A percentile compares a stretch with the other conserved stretches of the same genome.
Conservation (phyloP, 1,140 invertebrate genomes). For the Anastatus disparis region DNA sequence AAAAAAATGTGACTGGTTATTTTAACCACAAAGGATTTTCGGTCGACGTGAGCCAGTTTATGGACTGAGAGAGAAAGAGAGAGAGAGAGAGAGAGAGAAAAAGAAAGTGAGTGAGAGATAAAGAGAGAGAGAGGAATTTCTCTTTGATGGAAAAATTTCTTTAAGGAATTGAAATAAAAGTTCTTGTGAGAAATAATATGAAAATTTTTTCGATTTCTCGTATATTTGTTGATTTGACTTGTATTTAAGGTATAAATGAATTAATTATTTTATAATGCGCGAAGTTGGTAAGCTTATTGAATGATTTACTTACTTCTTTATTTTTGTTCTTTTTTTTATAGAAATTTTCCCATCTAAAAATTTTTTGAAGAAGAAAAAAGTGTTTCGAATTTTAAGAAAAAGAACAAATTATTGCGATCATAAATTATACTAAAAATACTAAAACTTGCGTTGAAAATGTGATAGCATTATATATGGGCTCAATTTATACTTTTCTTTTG, state of each 20-base stretch:
- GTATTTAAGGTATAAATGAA: constrained; percentile 41
- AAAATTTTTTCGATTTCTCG: constrained; percentile 16
- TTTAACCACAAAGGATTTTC: constrained; percentile 20
- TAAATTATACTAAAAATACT: constrained; percentile 35
- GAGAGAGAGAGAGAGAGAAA: too few relatives aligned
- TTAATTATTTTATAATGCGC: constrained; percentile 25
- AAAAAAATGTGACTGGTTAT: constrained; percentile 35
- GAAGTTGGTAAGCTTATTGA: neutral
- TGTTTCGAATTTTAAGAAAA: too few relatives aligned
- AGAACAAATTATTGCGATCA: constrained; percentile 32
- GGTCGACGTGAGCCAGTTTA: constrained; percentile 23
- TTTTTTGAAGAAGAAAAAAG: neutral
- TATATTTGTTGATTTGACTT: constrained; percentile 42
- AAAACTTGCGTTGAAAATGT: constrained; percentile 36
- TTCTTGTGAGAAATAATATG: constrained; percentile 25
- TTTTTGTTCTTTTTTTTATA: constrained; percentile 20
- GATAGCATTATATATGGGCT: constrained; percentile 37
- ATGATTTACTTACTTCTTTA: neutral
- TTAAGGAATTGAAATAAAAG: constrained; percentile 39
- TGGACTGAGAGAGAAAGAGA: constrained; percentile 8
- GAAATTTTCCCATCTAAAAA: constrained; percentile 29
- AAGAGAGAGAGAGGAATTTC: constrained; percentile 14
- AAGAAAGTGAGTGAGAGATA: too few relatives aligned
- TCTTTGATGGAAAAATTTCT: constrained; percentile 38
- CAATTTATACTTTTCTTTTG: constrained; percentile 33